Evolutionary conservation across 2,888 invertebrate species (phyloP), one percentile per base, ranked within the genome.

Genomic region (Coleophora flavipennella): DNA sequence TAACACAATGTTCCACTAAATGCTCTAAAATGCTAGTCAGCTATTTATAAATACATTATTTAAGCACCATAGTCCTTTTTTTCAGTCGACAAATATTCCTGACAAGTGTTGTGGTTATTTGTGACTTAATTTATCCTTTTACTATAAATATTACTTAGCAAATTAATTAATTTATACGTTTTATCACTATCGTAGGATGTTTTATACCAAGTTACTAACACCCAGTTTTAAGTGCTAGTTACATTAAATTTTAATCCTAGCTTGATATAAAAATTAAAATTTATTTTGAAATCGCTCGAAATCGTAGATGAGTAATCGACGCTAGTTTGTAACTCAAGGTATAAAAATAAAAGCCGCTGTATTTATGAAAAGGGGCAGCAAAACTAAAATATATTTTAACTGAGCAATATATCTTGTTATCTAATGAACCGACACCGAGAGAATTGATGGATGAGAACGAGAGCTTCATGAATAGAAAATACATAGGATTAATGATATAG

Each of bases 11-110:
- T 57, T 62, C 67, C 61, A 59, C 71, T 78, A 81, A 81, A 81
- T 81, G 80, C 80, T 70, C 71, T 74, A 77, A 78, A 80, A 81
- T 81, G 80, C 80, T 71, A 74, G 57, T 57, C 54, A 54, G 55
- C 59, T 62, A 57, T 57, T 65, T 59, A 20, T 20, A 20, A 20
- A 20, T 20, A 20, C 6, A 20, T 4, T 20, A 20, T 20, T 59
- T 44, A 63, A 77, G 79, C 81, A 79, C 81, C 78, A 64, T 58
- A 56, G 51, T 59, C 53, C 13, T 27, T 13, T 39, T 39, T 39
- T 27, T 39, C 25, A 39, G 39, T 39, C 31, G 25, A 35, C 38
- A 34, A 13, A 13, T 32, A 13, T 31, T 32, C 12, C 12, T 32
- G 4, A 32, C 12, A 32, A 13, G 12, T 32, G 20, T 20, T 20